Conservation (phyloP, 2,888 invertebrate species). For the Cerastis rubricosa region DNA sequence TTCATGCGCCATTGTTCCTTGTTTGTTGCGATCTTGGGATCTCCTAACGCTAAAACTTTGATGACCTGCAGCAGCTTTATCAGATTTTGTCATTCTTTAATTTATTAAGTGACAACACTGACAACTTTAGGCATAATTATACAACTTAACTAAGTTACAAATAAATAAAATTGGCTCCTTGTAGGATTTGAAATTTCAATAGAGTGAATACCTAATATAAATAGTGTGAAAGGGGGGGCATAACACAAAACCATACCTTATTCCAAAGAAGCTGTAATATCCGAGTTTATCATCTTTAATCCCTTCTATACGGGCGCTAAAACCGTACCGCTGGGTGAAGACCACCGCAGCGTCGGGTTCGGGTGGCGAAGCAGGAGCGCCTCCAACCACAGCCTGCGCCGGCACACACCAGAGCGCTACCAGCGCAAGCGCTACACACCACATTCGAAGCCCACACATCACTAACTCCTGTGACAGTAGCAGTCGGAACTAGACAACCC, state of each 20-base stretch:
- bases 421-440: constrained; percentile 60
- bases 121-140: no score
- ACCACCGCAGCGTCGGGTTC: constrained; percentile 94
- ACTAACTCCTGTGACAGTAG: constrained; percentile 66
- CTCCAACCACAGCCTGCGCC: constrained; percentile 92
- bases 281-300: constrained; percentile 90
- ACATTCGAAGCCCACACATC: constrained; percentile 72
- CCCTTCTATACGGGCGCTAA: constrained; percentile 92
- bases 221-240: no score
- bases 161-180: no score
- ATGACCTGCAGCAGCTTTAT: no score
- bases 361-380: constrained; percentile 92
- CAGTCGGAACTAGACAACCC: constrained; percentile 70
- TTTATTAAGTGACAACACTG: no score
- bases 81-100: no score
- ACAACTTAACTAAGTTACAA: no score
- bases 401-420: constrained; percentile 66
- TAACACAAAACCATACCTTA: constrained; percentile 87
- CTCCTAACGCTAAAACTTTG: no score
- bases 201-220: no score
- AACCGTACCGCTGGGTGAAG: constrained; percentile 91
- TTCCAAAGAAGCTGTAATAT: constrained; percentile 94
- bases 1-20: no score
- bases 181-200: neutral
- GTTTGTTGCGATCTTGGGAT: no score